These are phyloP conservation scores for Furcifer pardalis DNA, from an alignment of 2,797 vertebrate species.

Conservation along the genomic window DNA sequence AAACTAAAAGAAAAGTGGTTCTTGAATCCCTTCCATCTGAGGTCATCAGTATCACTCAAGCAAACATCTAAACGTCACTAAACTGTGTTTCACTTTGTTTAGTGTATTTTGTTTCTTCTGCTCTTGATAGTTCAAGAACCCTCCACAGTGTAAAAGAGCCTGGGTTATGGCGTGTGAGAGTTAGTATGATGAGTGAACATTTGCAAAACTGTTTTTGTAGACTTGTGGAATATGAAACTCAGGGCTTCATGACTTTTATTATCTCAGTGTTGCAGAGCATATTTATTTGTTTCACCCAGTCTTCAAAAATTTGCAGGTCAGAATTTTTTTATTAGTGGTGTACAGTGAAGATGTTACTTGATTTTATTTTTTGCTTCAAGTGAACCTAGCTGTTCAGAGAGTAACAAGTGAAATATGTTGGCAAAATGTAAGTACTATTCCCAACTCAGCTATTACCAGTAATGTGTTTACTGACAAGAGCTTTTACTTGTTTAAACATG, in stretches of 20 bases:
- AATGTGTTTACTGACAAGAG: constrained; percentile 1
- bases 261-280: not conserved
- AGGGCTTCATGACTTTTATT: not conserved
- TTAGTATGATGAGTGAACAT: not conserved
- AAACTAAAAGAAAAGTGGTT: not conserved
- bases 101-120: not conserved
- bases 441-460: constrained; percentile 30
- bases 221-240: not conserved
- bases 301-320: not conserved
- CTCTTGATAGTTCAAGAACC: not conserved
- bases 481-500: not conserved
- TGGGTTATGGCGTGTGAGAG: constrained; percentile 3
- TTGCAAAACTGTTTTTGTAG: not conserved
- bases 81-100: not conserved
- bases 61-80: not conserved
- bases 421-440: not conserved
- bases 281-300: not conserved
- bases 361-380: not conserved
- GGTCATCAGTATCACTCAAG: not conserved
- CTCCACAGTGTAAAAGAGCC: not conserved
- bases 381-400: constrained; percentile 21
- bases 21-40: not conserved
- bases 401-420: not conserved
- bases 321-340: constrained; percentile 11
- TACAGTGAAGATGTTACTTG: not conserved